Evolutionary conservation across 2,113 vertebrate genomes (phyloP).

Genomic region (Oceanites oceanicus): DNA sequence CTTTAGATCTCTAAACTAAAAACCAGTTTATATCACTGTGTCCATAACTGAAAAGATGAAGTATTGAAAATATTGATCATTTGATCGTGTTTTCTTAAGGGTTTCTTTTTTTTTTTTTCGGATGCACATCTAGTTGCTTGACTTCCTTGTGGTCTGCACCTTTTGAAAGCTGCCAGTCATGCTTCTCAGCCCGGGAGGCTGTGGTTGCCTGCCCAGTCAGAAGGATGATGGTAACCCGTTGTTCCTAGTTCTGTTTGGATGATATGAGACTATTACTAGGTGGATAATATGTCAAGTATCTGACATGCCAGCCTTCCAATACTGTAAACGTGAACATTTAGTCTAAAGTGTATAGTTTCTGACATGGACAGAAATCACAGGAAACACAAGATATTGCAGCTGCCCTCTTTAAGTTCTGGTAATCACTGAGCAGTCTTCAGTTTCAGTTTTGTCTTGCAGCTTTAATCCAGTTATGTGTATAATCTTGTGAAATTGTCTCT

Average conservation of each 20-base stretch:
- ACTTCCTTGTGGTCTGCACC: background rate
- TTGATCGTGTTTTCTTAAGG: background rate
- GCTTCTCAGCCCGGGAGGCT: background rate
- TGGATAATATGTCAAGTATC: too few relatives aligned
- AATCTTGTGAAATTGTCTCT: background rate
- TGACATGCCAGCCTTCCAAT: background rate
- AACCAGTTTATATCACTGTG: background rate
- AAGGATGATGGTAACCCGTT: rapidly evolving
- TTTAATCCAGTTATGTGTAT: background rate
- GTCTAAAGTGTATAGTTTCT: background rate
- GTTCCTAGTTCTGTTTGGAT: background rate
- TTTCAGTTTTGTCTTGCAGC: background rate
- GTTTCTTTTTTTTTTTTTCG: background rate
- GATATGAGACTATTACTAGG: rapidly evolving
- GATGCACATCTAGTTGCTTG: background rate
- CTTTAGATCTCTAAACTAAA: background rate
- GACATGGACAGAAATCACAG: background rate
- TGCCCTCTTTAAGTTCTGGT: background rate
- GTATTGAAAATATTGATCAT: background rate
- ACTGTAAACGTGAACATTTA: rapidly evolving
- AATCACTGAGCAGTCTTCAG: background rate
- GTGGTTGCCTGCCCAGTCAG: background rate
- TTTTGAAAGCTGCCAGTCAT: background rate
- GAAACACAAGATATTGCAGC: background rate
- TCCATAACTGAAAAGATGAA: background rate